Evolutionary conservation across 2,888 invertebrate species (phyloP).

Genomic region (Abrostola triplasia): DNA sequence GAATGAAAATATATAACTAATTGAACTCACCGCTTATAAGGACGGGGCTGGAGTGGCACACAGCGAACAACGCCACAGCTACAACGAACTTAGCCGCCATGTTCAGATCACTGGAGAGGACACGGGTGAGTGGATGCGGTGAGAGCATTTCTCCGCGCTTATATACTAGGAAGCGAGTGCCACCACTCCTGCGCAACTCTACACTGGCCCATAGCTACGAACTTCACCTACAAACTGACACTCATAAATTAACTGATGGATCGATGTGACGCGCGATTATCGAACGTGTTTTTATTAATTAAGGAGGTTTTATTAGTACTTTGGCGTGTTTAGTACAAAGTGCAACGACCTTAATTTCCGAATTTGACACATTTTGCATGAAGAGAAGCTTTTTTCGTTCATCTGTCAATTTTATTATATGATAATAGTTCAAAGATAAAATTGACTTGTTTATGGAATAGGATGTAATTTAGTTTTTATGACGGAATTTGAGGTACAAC

Average conservation of each 20-base stretch:
- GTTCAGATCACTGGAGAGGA: slow-evolving; percentile 60
- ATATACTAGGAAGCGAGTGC: slow-evolving; percentile 67
- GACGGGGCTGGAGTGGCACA: slow-evolving; percentile 77
- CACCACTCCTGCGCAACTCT: slow-evolving; percentile 66
- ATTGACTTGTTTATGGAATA: background rate
- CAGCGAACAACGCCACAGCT: slow-evolving; percentile 73
- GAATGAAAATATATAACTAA: background rate
- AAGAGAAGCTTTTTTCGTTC: slow-evolving; percentile 39
- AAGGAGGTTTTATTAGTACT: slow-evolving; percentile 36
- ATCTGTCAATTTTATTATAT: background rate
- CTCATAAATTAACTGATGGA: slow-evolving; percentile 77
- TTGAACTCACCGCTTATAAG: slow-evolving; percentile 75
- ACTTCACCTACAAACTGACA: slow-evolving; percentile 81
- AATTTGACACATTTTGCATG: slow-evolving; percentile 16
- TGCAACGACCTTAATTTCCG: slow-evolving; percentile 52
- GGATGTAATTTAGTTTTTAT: background rate
- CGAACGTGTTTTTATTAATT: slow-evolving; percentile 41
- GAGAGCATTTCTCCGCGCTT: slow-evolving; percentile 85
- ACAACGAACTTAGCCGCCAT: slow-evolving; percentile 82
- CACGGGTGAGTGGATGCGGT: slow-evolving; percentile 76
- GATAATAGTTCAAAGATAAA: background rate
- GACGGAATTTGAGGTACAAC: background rate
- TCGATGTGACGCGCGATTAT: slow-evolving; percentile 56
- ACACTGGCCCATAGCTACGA: slow-evolving; percentile 71
- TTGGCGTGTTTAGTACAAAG: slow-evolving; percentile 28